phyloP scores from a whole-genome alignment of 1,140 invertebrate species.

The Pogonus chalceus region DNA sequence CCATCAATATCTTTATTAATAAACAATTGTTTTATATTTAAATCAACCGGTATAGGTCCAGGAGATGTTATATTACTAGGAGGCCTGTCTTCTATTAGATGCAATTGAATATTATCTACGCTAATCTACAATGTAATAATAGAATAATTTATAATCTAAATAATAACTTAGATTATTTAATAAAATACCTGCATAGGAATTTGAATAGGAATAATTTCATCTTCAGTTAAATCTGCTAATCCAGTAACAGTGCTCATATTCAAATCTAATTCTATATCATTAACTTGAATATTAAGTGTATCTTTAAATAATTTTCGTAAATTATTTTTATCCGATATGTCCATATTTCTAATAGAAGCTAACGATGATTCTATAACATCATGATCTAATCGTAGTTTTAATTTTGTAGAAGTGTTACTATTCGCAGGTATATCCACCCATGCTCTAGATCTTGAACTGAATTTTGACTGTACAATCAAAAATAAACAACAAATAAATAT shows the following conservation, averaged over 20 bases:
- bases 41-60: slow-evolving; percentile 65
- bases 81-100: slow-evolving; percentile 69
- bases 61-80: slow-evolving; percentile 73
- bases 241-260: slow-evolving; percentile 72
- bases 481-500: neutral
- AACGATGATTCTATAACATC: slow-evolving; percentile 29
- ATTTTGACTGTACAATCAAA: slow-evolving; percentile 50
- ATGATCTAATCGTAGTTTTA: slow-evolving; percentile 50
- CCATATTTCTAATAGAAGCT: slow-evolving; percentile 18
- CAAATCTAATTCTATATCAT: slow-evolving; percentile 57
- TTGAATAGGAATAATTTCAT: slow-evolving; percentile 68
- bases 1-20: slow-evolving; percentile 58
- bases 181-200: slow-evolving; percentile 63
- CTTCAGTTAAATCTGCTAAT: slow-evolving; percentile 71
- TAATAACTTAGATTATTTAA: neutral
- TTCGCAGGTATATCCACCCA: slow-evolving; percentile 54
- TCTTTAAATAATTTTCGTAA: slow-evolving; percentile 34
- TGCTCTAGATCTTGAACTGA: slow-evolving; percentile 56
- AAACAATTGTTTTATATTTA: slow-evolving; percentile 57
- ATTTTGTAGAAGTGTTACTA: slow-evolving; percentile 22
- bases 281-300: slow-evolving; percentile 50
- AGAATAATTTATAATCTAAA: slow-evolving; percentile 13
- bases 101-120: slow-evolving; percentile 57
- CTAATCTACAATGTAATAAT: slow-evolving; percentile 42
- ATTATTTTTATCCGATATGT: slow-evolving; percentile 35